A percentile compares a stretch with the other conserved stretches of the same genome.
phyloP scores from a whole-genome alignment of 2,797 vertebrate species.

The Iguana delicatissima region DNA sequence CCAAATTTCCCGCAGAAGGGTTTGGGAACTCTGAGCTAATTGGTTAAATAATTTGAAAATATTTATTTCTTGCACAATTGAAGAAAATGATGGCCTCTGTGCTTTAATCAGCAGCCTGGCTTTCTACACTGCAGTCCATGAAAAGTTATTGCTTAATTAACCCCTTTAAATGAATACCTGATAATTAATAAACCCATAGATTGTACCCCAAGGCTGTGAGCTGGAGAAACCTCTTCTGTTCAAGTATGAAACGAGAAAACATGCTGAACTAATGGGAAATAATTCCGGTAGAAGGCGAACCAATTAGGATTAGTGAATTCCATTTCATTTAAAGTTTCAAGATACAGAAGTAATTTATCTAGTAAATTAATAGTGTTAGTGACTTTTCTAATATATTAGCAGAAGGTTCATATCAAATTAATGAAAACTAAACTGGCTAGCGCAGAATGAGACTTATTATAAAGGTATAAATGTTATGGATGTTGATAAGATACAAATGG shows the following conservation, averaged over 20 bases:
- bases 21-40: constrained; percentile 36
- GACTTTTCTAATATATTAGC: constrained; percentile 82
- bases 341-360: constrained; percentile 86
- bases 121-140: constrained; percentile 80
- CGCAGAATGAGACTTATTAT: constrained; percentile 78
- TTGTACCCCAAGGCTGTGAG: constrained; percentile 80
- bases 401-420: constrained; percentile 82
- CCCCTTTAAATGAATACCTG: constrained; percentile 84
- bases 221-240: constrained; percentile 81
- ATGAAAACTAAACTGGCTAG: constrained; percentile 81
- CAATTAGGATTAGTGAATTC: constrained; percentile 87
- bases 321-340: constrained; percentile 86
- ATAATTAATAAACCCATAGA: constrained; percentile 85
- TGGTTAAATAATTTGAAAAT: constrained; percentile 71
- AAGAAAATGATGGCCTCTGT: constrained; percentile 71
- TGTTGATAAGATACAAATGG: constrained; percentile 75
- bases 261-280: constrained; percentile 86
- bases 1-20: constrained; percentile 29
- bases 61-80: constrained; percentile 69
- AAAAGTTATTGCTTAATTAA: constrained; percentile 86
- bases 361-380: constrained; percentile 84
- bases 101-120: constrained; percentile 80
- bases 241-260: constrained; percentile 80
- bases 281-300: constrained; percentile 83
- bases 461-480: constrained; percentile 78